Conservation (phyloP, 1,140 invertebrate species). For the Bemisia tabaci region DNA sequence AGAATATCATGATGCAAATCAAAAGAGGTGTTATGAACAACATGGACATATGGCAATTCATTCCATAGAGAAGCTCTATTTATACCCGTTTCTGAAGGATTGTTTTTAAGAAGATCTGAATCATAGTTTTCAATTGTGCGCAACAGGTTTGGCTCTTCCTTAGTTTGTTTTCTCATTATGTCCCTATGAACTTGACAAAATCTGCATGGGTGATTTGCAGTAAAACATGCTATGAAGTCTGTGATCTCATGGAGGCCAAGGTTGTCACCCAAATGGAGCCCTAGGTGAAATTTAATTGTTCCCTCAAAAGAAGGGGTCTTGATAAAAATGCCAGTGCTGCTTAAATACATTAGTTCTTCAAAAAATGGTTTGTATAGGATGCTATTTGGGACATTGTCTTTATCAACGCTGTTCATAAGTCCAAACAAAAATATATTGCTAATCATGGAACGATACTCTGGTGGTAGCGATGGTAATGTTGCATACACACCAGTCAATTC, state of each 20-base stretch:
- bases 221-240: slow-evolving; percentile 25
- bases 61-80: no score
- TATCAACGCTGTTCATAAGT: slow-evolving; percentile 24
- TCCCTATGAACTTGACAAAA: no score
- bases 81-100: no score
- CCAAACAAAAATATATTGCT: slow-evolving; percentile 25
- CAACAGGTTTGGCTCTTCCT: no score
- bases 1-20: no score
- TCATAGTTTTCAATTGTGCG: no score
- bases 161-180: no score
- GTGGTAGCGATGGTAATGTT: slow-evolving; percentile 23
- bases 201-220: no score
- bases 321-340: slow-evolving; percentile 23
- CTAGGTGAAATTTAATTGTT: slow-evolving; percentile 24
- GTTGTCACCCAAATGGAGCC: slow-evolving; percentile 27
- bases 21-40: no score
- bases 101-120: no score
- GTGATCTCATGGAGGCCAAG: slow-evolving; percentile 25
- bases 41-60: no score
- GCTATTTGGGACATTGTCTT: slow-evolving; percentile 20
- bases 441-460: slow-evolving; percentile 19
- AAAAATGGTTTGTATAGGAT: slow-evolving; percentile 22
- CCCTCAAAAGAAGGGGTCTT: no score
- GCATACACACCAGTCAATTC: slow-evolving; percentile 26
- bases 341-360: slow-evolving; percentile 24